These are phyloP conservation scores for Drosophila vallismaia DNA, from an alignment of 2,888 invertebrate genomes.

Conservation along the genomic window DNA sequence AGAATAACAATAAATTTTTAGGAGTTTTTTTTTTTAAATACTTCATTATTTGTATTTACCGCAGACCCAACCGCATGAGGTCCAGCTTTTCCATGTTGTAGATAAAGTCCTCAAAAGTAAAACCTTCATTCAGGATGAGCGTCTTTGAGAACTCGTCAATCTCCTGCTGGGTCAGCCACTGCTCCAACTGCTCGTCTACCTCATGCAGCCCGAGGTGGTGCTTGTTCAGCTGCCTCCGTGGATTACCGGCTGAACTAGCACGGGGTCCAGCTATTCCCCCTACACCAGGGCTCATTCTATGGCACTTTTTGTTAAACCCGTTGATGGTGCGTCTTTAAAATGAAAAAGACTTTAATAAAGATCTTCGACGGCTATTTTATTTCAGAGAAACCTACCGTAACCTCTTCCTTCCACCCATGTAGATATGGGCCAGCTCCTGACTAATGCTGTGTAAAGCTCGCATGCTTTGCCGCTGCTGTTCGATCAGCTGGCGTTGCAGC, in stretches of 20 bases:
- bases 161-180: conserved; percentile 89
- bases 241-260: conserved; percentile 39
- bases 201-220: conserved; percentile 77
- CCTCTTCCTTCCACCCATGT: conserved; percentile 74
- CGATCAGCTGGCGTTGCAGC: conserved; percentile 73
- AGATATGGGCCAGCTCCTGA: conserved; percentile 79
- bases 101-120: conserved; percentile 91
- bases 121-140: conserved; percentile 90
- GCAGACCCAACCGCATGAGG: conserved; percentile 90
- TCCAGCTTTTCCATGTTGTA: conserved; percentile 92
- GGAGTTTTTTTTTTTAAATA: not conserved
- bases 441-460: conserved; percentile 78
- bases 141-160: conserved; percentile 88
- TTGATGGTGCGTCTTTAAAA: conserved; percentile 60
- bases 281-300: conserved; percentile 63
- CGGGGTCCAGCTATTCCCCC: conserved; percentile 32
- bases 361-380: not conserved
- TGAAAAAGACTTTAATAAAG: not conserved
- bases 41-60: conserved; percentile 85
- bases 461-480: conserved; percentile 73
- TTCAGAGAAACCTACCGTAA: conserved; percentile 49
- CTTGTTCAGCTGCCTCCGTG: conserved; percentile 63
- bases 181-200: conserved; percentile 86
- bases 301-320: conserved; percentile 67
- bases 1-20: not conserved